phyloP scores from a whole-genome alignment of 2,797 vertebrate species.

The Scolopax bukidnonensis region DNA sequence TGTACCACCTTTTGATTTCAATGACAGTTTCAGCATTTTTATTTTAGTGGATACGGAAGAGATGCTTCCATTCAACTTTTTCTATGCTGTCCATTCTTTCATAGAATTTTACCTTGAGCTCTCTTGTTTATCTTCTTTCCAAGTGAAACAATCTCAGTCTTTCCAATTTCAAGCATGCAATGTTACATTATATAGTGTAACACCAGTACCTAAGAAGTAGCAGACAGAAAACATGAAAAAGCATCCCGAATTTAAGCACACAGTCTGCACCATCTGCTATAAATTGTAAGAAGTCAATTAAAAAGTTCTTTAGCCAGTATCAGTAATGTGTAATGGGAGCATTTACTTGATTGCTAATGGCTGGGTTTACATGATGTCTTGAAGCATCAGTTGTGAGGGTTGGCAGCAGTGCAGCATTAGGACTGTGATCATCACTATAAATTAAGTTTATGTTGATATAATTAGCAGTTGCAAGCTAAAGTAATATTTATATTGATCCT shows the following conservation, averaged over 20 bases:
- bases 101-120: not conserved
- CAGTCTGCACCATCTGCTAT: conserved; percentile 42
- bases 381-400: conserved; percentile 59
- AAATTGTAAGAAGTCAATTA: conserved; percentile 74
- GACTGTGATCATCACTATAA: conserved; percentile 77
- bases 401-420: conserved; percentile 70
- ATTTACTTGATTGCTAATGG: conserved; percentile 75
- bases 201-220: not conserved
- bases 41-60: not conserved
- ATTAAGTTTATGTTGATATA: conserved; percentile 81
- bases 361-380: conserved; percentile 72
- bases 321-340: conserved; percentile 65
- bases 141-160: not conserved
- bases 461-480: conserved; percentile 77
- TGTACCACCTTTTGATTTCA: not conserved
- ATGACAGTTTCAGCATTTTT: not conserved
- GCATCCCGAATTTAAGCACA: conserved; percentile 5
- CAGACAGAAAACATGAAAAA: conserved; percentile 7
- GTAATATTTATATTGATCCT: conserved; percentile 78
- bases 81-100: not conserved
- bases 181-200: not conserved
- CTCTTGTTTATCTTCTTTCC: not conserved
- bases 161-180: not conserved
- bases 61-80: not conserved
- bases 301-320: conserved; percentile 75